Evolutionary conservation across 2,888 invertebrate genomes (phyloP).

Genomic region (Lydus trimaculatus): DNA sequence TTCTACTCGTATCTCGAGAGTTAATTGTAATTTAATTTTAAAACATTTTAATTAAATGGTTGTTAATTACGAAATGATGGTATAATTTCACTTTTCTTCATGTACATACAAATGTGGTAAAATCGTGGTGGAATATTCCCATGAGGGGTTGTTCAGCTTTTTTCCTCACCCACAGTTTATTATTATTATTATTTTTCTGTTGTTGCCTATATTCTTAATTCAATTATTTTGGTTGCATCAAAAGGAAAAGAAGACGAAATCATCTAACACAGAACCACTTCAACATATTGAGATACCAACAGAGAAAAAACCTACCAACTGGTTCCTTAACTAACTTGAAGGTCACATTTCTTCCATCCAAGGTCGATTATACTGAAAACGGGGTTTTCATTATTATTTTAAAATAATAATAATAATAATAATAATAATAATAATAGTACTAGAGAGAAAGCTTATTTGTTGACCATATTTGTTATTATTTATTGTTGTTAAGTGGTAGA

Average conservation of each 20-base stretch:
- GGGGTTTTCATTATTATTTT: constrained; percentile 8
- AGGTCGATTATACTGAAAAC: constrained; percentile 30
- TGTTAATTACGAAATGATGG: neutral
- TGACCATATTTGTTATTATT: too few species aligned
- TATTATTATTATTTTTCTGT: too few species aligned
- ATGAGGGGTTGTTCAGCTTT: neutral
- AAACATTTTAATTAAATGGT: neutral
- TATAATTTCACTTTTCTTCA: neutral
- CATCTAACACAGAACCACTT: neutral
- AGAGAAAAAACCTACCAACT: constrained; percentile 28
- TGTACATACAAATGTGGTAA: too few species aligned
- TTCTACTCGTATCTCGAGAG: neutral
- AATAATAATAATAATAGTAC: too few species aligned
- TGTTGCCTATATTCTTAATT: too few species aligned
- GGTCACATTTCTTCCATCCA: constrained; percentile 31
- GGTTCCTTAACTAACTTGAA: constrained; percentile 25
- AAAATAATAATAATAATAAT: constrained; percentile 5
- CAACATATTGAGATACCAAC: too few species aligned
- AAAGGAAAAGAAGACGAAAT: too few species aligned
- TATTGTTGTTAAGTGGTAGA: too few species aligned
- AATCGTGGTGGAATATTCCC: neutral
- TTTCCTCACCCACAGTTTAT: neutral
- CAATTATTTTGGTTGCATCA: too few species aligned
- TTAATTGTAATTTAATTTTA: neutral
- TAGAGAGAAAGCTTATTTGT: neutral